phyloP scores from a whole-genome alignment of 2,797 vertebrate species.

The Labroides dimidiatus region DNA sequence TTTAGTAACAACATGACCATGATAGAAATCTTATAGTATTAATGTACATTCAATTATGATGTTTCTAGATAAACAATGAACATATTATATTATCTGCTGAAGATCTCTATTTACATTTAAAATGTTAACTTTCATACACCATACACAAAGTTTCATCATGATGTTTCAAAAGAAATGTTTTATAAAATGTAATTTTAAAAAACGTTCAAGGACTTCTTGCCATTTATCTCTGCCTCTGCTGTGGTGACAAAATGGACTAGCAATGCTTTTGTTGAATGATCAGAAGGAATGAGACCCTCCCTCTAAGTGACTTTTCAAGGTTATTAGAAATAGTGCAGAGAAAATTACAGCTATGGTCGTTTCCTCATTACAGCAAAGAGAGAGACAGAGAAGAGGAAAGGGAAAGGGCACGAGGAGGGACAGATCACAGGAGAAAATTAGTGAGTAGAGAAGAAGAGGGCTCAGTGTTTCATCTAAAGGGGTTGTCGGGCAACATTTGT shows the following conservation, averaged over 20 bases:
- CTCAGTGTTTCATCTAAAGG: conserved; percentile 60
- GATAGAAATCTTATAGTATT: no score
- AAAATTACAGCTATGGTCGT: conserved; percentile 63
- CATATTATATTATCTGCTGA: no score
- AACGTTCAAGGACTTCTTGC: conserved; percentile 6
- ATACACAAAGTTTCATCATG: background rate
- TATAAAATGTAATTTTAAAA: background rate
- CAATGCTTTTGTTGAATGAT: conserved; percentile 51
- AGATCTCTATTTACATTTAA: no score
- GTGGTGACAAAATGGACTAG: conserved; percentile 48
- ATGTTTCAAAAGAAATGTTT: conserved; percentile 19
- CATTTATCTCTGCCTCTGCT: conserved; percentile 29
- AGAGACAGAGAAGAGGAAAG: conserved; percentile 41
- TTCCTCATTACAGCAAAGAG: conserved; percentile 42
- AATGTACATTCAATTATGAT: no score
- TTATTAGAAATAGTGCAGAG: conserved; percentile 62
- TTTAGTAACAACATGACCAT: no score
- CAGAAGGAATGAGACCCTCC: conserved; percentile 43
- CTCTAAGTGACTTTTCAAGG: conserved; percentile 61
- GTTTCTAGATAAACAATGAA: no score
- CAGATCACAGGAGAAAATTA: conserved; percentile 9
- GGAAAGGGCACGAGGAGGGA: conserved; percentile 55
- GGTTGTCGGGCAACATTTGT: no score
- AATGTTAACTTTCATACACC: no score
- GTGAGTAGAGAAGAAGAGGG: conserved; percentile 12